phyloP scores from a whole-genome alignment of 2,888 invertebrate genomes.

The Caenorhabditis afra region DNA sequence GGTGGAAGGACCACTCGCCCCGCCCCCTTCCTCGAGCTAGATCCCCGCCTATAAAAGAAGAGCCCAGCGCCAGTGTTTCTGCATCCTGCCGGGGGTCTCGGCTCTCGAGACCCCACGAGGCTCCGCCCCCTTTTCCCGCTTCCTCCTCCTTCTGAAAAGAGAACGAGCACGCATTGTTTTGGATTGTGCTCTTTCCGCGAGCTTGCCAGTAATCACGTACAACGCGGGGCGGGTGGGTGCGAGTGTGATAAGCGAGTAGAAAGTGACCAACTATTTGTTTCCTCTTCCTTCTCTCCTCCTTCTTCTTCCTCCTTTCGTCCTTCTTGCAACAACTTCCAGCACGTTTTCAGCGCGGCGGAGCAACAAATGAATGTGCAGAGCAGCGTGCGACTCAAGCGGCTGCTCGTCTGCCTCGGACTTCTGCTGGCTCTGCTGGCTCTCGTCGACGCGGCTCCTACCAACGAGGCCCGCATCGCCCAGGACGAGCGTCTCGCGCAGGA shows the following conservation, averaged over 20 bases:
- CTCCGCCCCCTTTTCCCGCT: not conserved
- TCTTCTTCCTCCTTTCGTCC: slow-evolving; percentile 3
- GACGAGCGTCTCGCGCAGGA: not conserved
- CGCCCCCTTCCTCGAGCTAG: slow-evolving; percentile 7
- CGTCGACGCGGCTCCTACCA: not conserved
- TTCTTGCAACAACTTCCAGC: not conserved
- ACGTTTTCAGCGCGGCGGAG: not conserved
- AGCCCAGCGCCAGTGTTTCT: slow-evolving; percentile 1
- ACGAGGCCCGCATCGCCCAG: not conserved
- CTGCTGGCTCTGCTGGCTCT: slow-evolving; percentile 1
- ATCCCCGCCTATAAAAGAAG: slow-evolving; percentile 17
- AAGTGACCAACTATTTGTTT: slow-evolving; percentile 3
- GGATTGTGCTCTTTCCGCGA: not conserved
- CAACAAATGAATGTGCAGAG: slow-evolving; percentile 6
- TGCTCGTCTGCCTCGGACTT: not conserved
- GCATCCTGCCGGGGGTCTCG: not conserved
- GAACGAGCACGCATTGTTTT: not conserved
- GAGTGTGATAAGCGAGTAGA: slow-evolving; percentile 12
- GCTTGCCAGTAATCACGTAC: not conserved
- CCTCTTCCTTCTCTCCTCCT: slow-evolving; percentile 1
- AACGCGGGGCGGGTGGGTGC: not conserved
- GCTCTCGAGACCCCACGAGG: not conserved
- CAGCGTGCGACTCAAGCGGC: slow-evolving; percentile 16
- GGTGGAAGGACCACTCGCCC: slow-evolving; percentile 4
- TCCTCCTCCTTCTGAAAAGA: not conserved